Conservation (phyloP, 2,888 invertebrate species). For the Scaptodrosophila latifasciaeformis region DNA sequence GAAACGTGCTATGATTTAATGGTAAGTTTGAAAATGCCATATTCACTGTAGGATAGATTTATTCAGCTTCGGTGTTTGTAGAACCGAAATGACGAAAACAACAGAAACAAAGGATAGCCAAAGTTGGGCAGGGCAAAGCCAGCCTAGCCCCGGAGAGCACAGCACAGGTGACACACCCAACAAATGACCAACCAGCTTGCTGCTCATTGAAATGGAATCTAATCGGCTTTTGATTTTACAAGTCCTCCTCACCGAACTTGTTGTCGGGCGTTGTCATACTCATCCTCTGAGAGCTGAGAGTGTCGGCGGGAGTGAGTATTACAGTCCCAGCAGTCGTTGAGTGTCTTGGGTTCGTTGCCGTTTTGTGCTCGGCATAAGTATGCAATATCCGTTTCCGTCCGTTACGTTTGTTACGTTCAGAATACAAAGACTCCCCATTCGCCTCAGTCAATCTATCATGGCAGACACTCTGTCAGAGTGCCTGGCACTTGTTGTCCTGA, state of each 20-base stretch:
- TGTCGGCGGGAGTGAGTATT: too few relatives aligned
- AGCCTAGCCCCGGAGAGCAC: too few relatives aligned
- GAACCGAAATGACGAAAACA: too few relatives aligned
- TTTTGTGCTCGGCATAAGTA: conserved; percentile 64
- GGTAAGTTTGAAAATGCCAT: too few relatives aligned
- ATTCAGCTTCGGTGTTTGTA: too few relatives aligned
- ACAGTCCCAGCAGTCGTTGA: not conserved
- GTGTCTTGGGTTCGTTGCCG: conserved; percentile 43
- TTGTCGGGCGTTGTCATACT: conserved; percentile 23
- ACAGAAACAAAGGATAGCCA: too few relatives aligned
- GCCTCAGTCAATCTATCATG: not conserved
- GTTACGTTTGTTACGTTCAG: conserved; percentile 55
- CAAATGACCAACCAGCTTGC: conserved; percentile 65
- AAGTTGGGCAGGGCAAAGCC: too few relatives aligned
- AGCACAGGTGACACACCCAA: conserved; percentile 28
- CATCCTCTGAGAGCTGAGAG: too few relatives aligned
- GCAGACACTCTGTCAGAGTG: not conserved
- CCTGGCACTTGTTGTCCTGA: conserved; percentile 26
- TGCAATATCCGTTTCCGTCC: conserved; percentile 71
- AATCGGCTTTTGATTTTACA: conserved; percentile 71
- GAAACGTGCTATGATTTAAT: too few relatives aligned
- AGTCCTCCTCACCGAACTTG: conserved; percentile 64
- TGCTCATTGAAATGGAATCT: conserved; percentile 69
- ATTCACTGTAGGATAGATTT: too few relatives aligned
- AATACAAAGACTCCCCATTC: conserved; percentile 13